Percentiles rank a stretch among this genome's conserved stretches.
Evolutionary conservation across 2,113 vertebrate species (phyloP).

Genomic region (Microtus oregoni): DNA sequence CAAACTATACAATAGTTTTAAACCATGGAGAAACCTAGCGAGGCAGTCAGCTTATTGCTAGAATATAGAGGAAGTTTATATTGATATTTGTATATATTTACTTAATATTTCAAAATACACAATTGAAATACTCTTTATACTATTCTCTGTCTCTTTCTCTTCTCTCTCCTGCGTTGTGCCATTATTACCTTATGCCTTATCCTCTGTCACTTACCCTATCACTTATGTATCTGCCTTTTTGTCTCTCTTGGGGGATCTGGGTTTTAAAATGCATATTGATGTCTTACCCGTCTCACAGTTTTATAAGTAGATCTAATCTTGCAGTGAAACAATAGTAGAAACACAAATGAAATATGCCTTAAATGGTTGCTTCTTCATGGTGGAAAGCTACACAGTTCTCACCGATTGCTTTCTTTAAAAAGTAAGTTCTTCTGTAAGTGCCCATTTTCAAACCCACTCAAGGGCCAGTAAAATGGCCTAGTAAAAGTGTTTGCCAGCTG

Average conservation of each 20-base stretch:
- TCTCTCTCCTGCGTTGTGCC: neutral
- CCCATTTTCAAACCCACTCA: conserved; percentile 1
- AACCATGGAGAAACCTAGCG: neutral
- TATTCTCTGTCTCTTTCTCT: too few relatives aligned
- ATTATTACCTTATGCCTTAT: neutral
- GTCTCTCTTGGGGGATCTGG: neutral
- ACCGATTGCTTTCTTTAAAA: neutral
- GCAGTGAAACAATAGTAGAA: neutral
- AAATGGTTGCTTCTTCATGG: neutral
- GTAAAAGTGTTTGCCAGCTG: neutral
- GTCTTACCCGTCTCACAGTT: neutral
- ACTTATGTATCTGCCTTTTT: neutral
- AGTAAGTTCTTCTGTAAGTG: neutral
- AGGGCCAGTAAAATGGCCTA: neutral
- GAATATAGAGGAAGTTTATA: neutral
- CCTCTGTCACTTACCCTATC: neutral
- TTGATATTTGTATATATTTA: neutral
- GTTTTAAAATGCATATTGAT: neutral
- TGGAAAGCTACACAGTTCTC: neutral
- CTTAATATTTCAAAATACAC: neutral
- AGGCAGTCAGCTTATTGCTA: neutral
- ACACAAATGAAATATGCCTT: neutral
- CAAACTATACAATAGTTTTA: neutral
- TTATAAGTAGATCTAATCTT: neutral
- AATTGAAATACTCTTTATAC: neutral